Conservation (phyloP, 1,140 invertebrate genomes). For the Drosophila takahashii region DNA sequence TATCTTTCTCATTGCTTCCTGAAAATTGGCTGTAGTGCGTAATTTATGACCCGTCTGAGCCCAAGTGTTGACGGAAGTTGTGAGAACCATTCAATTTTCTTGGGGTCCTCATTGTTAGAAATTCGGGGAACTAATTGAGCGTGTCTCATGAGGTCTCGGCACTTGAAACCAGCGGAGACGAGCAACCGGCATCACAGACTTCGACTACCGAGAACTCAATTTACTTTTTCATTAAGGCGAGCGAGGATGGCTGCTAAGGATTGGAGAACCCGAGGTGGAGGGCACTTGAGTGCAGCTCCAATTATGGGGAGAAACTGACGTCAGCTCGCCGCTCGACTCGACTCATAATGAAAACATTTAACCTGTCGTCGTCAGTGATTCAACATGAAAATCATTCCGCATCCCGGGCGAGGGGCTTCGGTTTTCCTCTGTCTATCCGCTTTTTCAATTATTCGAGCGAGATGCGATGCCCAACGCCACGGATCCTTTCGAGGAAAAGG, state of each 20-base stretch:
- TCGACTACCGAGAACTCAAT: constrained; percentile 72
- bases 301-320: constrained; percentile 70
- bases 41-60: constrained; percentile 36
- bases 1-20: not conserved
- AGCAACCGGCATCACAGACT: constrained; percentile 23
- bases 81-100: constrained; percentile 48
- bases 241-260: constrained; percentile 22
- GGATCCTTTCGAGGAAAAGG: constrained; percentile 71
- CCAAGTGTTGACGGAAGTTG: constrained; percentile 62
- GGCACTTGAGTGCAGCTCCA: constrained; percentile 78
- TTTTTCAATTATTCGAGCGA: constrained; percentile 64
- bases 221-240: constrained; percentile 62
- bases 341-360: constrained; percentile 84
- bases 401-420: constrained; percentile 15
- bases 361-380: constrained; percentile 74
- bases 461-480: constrained; percentile 50
- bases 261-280: constrained; percentile 43
- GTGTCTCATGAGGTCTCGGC: constrained; percentile 47
- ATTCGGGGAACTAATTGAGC: constrained; percentile 74
- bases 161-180: constrained; percentile 45
- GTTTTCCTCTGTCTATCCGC: constrained; percentile 43
- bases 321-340: constrained; percentile 57
- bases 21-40: constrained; percentile 61
- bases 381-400: constrained; percentile 60
- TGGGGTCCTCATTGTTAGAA: constrained; percentile 30